Base-by-base conservation (phyloP, 2,797 vertebrate species). In the Mus spretus region DNA sequence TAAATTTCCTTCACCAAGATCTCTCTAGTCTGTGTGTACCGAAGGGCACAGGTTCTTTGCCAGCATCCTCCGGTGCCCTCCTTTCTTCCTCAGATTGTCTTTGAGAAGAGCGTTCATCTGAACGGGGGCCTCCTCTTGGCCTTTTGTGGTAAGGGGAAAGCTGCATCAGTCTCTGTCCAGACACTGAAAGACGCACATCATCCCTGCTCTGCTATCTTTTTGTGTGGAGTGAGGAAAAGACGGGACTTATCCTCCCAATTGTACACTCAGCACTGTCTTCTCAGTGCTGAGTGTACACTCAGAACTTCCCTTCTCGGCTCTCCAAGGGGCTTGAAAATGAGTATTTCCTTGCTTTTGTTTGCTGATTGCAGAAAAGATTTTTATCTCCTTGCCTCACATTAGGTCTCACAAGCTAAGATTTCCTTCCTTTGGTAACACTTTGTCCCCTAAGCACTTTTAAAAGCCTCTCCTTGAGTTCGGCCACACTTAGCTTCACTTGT, bases 331-430 rank as follows among this genome's bases (percentile, higher is more conserved):
- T 92, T 95, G 92, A 95, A 94, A 97, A 93, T 91, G 95, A 94
- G 63, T 95, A 96, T 96, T 97, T 97, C 91, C 95, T 97, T 95
- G 79, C 95, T 97, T 96, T 97, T 97, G 95, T 97, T 97, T 97
- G 95, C 97, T 97, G 95, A 94, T 97, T 96, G 93, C 96, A 88
- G 87, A 89, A 96, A 94, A 90, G 90, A 97, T 96, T 97, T 97
- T 97, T 91, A 97, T 97, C 96, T 97, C 92, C 80, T 94, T 79
- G 90, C 95, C 96, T 97, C 86, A 96, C 85, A 44, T 78, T 84
- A 78, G 83, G 37, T 93, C 89, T 95, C 74, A 75, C 86, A 86
- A 95, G 94, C 79, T 97, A 87, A 84, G 61, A 91, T 97, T 97
- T 97, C 95, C 93, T 97, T 97, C 97, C 90, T 93, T 96, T 90